These are phyloP conservation scores for Eurytemora carolleeae DNA, from an alignment of 1,140 invertebrate genomes.

Conservation along the genomic window DNA sequence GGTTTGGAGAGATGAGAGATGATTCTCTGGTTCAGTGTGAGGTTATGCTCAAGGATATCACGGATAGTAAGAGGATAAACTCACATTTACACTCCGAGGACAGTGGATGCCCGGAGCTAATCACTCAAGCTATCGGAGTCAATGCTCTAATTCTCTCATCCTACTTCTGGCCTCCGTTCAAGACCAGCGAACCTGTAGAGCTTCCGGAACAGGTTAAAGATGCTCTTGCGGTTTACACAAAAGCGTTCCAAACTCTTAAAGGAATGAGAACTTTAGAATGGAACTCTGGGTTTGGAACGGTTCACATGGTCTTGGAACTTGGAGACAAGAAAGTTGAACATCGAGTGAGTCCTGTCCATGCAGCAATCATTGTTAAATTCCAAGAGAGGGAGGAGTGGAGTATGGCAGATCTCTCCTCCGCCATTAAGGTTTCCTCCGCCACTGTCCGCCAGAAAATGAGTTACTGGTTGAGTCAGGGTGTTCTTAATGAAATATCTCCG, in stretches of 20 bases:
- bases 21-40: conserved; percentile 88
- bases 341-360: conserved; percentile 74
- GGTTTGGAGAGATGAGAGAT: conserved; percentile 58
- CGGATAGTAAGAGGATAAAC: conserved; percentile 48
- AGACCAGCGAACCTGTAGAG: conserved; percentile 67
- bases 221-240: conserved; percentile 66
- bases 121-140: conserved; percentile 33
- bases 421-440: conserved; percentile 61
- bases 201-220: conserved; percentile 56
- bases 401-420: conserved; percentile 54
- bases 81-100: conserved; percentile 50
- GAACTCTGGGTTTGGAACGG: conserved; percentile 77
- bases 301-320: conserved; percentile 76
- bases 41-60: conserved; percentile 94
- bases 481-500: conserved; percentile 5
- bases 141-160: conserved; percentile 77
- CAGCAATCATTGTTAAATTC: conserved; percentile 84
- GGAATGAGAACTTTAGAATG: conserved; percentile 71
- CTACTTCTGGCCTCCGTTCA: conserved; percentile 96
- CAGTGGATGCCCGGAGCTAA: conserved; percentile 15
- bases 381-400: conserved; percentile 50
- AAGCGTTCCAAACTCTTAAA: conserved; percentile 77
- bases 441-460: conserved; percentile 59
- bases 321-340: conserved; percentile 57
- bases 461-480: conserved; percentile 60